These are phyloP conservation scores for Himalopsyche anomala DNA, from an alignment of 2,888 invertebrate genomes.

Conservation along the genomic window DNA sequence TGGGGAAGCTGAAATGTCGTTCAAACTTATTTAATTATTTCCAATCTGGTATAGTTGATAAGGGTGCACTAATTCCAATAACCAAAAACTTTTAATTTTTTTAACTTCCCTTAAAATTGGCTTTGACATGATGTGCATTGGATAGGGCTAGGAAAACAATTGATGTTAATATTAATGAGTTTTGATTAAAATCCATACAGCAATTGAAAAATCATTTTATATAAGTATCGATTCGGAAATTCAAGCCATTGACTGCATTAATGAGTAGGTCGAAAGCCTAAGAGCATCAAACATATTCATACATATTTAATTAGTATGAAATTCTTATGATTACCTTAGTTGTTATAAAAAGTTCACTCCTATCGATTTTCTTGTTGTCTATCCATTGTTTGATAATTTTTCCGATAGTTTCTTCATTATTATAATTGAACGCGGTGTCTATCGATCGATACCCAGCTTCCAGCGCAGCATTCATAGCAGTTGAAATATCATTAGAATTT, in stretches of 20 bases:
- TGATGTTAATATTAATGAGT: too few relatives aligned
- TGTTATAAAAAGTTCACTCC: slow-evolving; percentile 86
- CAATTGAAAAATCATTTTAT: too few relatives aligned
- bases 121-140: too few relatives aligned
- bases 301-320: neutral
- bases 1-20: slow-evolving; percentile 79
- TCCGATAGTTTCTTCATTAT: slow-evolving; percentile 87
- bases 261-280: too few relatives aligned
- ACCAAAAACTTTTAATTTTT: too few relatives aligned
- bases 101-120: too few relatives aligned
- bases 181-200: too few relatives aligned
- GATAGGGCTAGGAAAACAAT: too few relatives aligned
- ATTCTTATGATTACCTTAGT: slow-evolving; percentile 81
- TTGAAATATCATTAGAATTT: slow-evolving; percentile 79
- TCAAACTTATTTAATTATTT: slow-evolving; percentile 33
- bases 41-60: neutral
- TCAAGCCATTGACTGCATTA: too few relatives aligned
- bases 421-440: slow-evolving; percentile 88
- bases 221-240: too few relatives aligned
- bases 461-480: slow-evolving; percentile 80
- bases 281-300: neutral
- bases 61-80: neutral
- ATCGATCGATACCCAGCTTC: slow-evolving; percentile 85
- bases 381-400: slow-evolving; percentile 82
- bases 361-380: slow-evolving; percentile 78